Conservation (phyloP, 2,888 invertebrate species). For the Belgica antarctica region DNA sequence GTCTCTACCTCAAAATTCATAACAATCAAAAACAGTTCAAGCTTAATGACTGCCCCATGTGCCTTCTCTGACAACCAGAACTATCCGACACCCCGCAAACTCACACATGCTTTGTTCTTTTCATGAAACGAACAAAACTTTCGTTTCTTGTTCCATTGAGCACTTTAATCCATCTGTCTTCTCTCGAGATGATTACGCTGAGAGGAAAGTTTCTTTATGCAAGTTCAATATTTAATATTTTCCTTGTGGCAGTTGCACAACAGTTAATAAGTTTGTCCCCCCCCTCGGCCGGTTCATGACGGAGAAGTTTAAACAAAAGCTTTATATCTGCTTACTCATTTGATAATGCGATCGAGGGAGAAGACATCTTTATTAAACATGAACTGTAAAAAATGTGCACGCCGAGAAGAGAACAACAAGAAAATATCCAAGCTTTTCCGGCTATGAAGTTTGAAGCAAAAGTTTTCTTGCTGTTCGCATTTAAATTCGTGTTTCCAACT, state of each 20-base stretch:
- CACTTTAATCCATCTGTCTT: not conserved
- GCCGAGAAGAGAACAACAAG: too few relatives aligned
- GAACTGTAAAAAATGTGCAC: not conserved
- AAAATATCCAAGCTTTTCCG: not conserved
- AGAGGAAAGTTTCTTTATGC: not conserved
- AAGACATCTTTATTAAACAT: slow-evolving; percentile 1
- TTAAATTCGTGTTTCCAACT: not conserved
- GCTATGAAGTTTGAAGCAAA: not conserved
- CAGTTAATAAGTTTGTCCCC: slow-evolving; percentile 4
- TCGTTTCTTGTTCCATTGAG: not conserved
- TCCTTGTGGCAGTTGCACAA: slow-evolving; percentile 1
- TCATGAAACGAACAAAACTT: not conserved
- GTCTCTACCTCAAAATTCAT: too few relatives aligned
- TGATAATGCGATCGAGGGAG: not conserved
- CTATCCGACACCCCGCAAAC: too few relatives aligned
- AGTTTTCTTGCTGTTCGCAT: slow-evolving; percentile 2
- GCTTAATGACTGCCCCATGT: too few relatives aligned
- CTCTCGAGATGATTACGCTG: not conserved
- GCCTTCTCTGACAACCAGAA: too few relatives aligned
- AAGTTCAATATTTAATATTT: not conserved
- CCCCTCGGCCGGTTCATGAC: too few relatives aligned
- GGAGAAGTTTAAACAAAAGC: not conserved
- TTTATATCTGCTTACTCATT: not conserved
- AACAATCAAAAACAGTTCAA: too few relatives aligned
- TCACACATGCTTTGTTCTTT: not conserved